Conservation (phyloP, 2,888 invertebrate genomes). For the Callyntrura guangdongensis region DNA sequence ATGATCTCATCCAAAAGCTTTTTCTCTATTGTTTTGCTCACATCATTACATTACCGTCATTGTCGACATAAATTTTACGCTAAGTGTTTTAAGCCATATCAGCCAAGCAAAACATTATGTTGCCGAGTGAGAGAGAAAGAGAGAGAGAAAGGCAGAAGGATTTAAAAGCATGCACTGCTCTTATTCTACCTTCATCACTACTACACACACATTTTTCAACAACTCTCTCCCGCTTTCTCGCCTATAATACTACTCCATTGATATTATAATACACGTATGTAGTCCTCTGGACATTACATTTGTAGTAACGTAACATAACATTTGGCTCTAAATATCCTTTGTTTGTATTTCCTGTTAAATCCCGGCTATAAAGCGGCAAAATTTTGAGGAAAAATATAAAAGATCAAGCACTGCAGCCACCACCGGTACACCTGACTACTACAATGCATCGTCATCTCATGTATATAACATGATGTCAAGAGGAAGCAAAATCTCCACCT, state of each 20-base stretch:
- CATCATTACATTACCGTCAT: slow-evolving; percentile 55
- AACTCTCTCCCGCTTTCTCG: too few relatives aligned
- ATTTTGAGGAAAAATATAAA: slow-evolving; percentile 17
- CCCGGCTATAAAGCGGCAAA: slow-evolving; percentile 22
- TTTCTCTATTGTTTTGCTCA: slow-evolving; percentile 56
- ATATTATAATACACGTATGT: too few relatives aligned
- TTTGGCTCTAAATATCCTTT: background rate
- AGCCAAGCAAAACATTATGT: background rate
- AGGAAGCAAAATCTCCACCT: background rate
- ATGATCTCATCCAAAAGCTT: slow-evolving; percentile 57
- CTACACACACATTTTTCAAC: too few relatives aligned
- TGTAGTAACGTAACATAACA: background rate
- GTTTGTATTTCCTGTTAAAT: slow-evolving; percentile 50
- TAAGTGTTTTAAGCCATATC: slow-evolving; percentile 56
- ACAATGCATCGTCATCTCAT: background rate
- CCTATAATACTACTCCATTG: too few relatives aligned
- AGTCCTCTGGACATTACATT: too few relatives aligned
- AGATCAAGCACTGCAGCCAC: background rate
- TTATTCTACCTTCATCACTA: too few relatives aligned
- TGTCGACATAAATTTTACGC: slow-evolving; percentile 55
- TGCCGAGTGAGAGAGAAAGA: background rate
- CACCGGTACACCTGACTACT: background rate
- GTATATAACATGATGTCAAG: background rate
- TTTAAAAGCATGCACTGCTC: background rate
- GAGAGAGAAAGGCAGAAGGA: background rate